A percentile compares a stretch with the other conserved stretches of the same genome.
These are phyloP conservation scores for Dreissena polymorpha DNA, from an alignment of 1,140 invertebrate genomes.

Conservation along the genomic window DNA sequence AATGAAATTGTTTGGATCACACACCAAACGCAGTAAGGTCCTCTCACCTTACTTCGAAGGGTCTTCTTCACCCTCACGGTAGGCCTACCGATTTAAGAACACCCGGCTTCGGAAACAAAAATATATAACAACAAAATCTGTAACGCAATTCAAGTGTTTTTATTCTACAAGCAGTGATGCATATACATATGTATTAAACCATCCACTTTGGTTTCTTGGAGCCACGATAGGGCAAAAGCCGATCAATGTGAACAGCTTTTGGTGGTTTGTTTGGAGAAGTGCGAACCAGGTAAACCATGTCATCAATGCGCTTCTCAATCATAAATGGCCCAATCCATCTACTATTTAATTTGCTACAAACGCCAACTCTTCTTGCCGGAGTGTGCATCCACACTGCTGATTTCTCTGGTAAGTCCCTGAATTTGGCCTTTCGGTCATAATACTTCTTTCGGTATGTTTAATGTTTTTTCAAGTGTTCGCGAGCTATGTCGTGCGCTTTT, in stretches of 20 bases:
- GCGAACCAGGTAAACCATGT: conserved; percentile 25
- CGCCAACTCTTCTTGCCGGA: background rate
- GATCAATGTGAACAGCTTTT: conserved; percentile 23
- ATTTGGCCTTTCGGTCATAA: conserved; percentile 1
- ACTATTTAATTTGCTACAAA: conserved; percentile 9
- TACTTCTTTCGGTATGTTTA: background rate
- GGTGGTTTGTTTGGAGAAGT: background rate
- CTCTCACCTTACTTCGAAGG: no score
- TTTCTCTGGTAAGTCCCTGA: background rate
- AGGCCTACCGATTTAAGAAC: no score
- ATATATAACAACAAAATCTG: no score
- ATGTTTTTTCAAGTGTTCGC: background rate
- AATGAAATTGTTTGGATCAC: no score
- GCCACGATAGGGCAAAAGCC: conserved; percentile 35
- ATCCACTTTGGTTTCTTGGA: conserved; percentile 32
- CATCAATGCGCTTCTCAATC: conserved; percentile 25
- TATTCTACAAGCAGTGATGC: no score
- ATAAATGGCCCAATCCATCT: conserved; percentile 22
- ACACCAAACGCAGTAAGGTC: no score
- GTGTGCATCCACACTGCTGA: conserved; percentile 36
- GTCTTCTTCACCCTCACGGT: no score
- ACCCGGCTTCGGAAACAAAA: no score
- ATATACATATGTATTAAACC: no score
- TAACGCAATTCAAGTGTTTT: no score
- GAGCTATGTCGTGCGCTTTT: conserved; percentile 5